Evolutionary conservation across 2,797 vertebrate species (phyloP).

Genomic region (Protosalanx chinensis): DNA sequence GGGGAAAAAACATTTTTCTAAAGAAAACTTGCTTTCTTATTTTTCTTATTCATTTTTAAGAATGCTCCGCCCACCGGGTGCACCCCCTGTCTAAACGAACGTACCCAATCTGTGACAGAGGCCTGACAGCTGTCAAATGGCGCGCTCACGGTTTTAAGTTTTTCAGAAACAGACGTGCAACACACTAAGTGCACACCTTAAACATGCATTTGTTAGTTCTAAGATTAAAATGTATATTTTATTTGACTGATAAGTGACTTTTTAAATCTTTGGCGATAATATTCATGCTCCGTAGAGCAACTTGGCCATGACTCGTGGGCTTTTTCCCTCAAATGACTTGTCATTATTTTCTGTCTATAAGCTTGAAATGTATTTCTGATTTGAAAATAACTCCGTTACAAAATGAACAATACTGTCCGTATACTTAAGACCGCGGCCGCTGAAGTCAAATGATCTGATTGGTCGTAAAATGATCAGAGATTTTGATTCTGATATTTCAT

Average conservation of each 20-base stretch:
- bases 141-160: no score
- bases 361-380: background rate
- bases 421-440: conserved; percentile 16
- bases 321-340: background rate
- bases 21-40: no score
- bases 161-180: no score
- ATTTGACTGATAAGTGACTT: background rate
- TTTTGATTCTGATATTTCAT: conserved; percentile 13
- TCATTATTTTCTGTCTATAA: background rate
- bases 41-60: no score
- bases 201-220: no score
- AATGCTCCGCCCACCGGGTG: no score
- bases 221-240: background rate
- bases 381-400: background rate
- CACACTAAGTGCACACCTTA: no score
- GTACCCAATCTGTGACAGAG: no score
- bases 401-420: background rate
- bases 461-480: conserved; percentile 15
- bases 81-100: no score
- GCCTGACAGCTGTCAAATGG: no score
- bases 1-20: background rate
- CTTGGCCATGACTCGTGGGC: background rate
- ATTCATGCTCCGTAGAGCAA: background rate
- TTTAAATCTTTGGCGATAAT: background rate
- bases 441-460: conserved; percentile 30